Conservation (phyloP, 2,797 vertebrate genomes). For the Thaleichthys pacificus region DNA sequence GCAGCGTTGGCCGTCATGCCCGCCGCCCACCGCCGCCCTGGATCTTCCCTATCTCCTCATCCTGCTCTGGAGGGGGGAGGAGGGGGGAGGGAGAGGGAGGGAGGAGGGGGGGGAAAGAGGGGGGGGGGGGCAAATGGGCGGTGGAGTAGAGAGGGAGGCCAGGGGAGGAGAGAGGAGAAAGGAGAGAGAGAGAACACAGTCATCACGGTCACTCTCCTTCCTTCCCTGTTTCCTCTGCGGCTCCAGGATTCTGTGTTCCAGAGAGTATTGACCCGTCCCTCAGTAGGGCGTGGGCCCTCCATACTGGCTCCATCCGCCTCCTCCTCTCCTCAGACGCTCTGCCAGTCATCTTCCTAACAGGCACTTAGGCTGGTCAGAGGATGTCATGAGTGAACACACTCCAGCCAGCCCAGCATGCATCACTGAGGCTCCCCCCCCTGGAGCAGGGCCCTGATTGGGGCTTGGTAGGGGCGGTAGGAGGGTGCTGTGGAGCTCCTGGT, state of each 20-base stretch:
- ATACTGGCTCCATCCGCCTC: too few species aligned
- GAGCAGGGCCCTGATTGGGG: not conserved
- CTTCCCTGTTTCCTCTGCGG: too few species aligned
- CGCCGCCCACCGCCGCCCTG: slow-evolving; percentile 67
- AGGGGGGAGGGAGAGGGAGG: slow-evolving; percentile 2
- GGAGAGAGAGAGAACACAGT: not conserved
- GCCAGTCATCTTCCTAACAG: not conserved
- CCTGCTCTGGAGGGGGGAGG: slow-evolving; percentile 69
- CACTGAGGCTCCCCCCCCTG: not conserved
- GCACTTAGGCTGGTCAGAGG: not conserved
- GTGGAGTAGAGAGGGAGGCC: too few species aligned
- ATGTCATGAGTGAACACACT: not conserved
- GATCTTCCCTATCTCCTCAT: slow-evolving; percentile 85
- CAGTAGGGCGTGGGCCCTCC: too few species aligned
- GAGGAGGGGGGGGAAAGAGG: not conserved
- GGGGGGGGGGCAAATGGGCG: too few species aligned
- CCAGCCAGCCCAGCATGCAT: not conserved
- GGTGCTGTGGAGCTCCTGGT: not conserved
- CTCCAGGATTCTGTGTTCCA: not conserved
- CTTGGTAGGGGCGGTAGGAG: not conserved
- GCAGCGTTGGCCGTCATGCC: slow-evolving; percentile 77
- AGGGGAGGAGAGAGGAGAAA: not conserved
- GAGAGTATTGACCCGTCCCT: not conserved
- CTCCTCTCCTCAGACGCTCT: too few species aligned
- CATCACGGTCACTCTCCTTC: not conserved